Conservation (phyloP, 2,797 vertebrate species). For the Manis crassicaudata region DNA sequence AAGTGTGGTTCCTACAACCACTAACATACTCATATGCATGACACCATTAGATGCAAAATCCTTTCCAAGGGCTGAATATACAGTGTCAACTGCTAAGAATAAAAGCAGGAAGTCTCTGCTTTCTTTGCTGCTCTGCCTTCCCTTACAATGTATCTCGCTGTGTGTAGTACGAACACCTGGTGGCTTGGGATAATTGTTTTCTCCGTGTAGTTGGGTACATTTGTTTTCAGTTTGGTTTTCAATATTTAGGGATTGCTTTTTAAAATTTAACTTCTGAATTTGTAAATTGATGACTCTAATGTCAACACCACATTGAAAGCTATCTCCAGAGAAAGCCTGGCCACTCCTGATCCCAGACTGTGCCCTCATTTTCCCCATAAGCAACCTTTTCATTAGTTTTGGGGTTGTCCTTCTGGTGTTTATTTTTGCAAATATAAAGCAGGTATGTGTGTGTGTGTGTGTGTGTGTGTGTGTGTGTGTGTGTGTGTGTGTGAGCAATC, state of each 20-base stretch:
- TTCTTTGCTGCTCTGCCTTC: not conserved
- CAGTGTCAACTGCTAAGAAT: not conserved
- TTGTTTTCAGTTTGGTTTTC: not conserved
- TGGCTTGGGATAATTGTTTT: not conserved
- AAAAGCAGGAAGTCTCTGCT: not conserved
- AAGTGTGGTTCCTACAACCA: not conserved
- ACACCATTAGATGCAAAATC: not conserved
- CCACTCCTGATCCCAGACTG: not conserved
- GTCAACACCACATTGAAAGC: not conserved
- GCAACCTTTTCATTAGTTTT: not conserved
- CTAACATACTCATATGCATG: not conserved
- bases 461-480: not conserved
- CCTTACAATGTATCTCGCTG: not conserved
- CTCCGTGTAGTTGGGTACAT: not conserved
- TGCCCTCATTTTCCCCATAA: not conserved
- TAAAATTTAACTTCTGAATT: not conserved
- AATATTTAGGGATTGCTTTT: not conserved
- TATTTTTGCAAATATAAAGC: not conserved
- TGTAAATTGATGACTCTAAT: not conserved
- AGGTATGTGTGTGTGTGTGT: not conserved
- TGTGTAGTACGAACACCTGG: not conserved
- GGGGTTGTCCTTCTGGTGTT: not conserved
- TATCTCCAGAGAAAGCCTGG: not conserved
- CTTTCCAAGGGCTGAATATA: not conserved
- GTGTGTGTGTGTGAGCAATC: too few relatives aligned